phyloP scores from a whole-genome alignment of 2,888 invertebrate genomes.

The Melanostoma scalare region DNA sequence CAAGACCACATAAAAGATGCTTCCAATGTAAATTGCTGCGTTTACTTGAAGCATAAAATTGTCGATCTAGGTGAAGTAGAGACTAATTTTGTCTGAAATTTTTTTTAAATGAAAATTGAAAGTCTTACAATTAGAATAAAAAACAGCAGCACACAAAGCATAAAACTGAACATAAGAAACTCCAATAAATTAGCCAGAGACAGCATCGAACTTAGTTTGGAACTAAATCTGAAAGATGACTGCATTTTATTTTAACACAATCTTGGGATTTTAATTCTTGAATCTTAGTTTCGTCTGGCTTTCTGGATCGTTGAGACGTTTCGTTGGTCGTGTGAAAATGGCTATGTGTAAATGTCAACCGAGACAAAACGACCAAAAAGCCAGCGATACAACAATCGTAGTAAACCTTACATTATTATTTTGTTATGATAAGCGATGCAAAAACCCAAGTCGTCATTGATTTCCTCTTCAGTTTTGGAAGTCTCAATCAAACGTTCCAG shows the following conservation, averaged over 20 bases:
- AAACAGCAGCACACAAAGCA: conserved; percentile 74
- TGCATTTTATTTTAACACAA: background rate
- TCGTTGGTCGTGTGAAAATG: too few relatives aligned
- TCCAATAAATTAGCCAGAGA: conserved; percentile 72
- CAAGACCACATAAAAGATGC: conserved; percentile 70
- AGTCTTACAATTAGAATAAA: conserved; percentile 70
- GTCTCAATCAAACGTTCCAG: conserved; percentile 58
- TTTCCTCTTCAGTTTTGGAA: conserved; percentile 40
- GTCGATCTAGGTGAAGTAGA: conserved; percentile 59
- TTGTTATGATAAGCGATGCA: conserved; percentile 73
- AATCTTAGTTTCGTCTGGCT: too few relatives aligned
- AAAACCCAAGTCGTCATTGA: conserved; percentile 55
- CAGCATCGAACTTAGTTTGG: conserved; percentile 70
- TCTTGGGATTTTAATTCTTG: too few relatives aligned
- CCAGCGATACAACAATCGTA: background rate
- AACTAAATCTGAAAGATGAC: conserved; percentile 57
- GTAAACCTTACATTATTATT: conserved; percentile 60
- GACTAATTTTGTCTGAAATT: background rate
- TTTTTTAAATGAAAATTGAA: background rate
- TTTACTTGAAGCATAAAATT: conserved; percentile 49
- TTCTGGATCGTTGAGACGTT: too few relatives aligned
- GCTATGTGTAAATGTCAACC: too few relatives aligned
- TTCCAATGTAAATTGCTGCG: conserved; percentile 64
- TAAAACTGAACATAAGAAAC: conserved; percentile 72
- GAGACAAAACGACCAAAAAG: too few relatives aligned